phyloP scores from a whole-genome alignment of 1,140 invertebrate genomes.

The Scaptomyza hsui region DNA sequence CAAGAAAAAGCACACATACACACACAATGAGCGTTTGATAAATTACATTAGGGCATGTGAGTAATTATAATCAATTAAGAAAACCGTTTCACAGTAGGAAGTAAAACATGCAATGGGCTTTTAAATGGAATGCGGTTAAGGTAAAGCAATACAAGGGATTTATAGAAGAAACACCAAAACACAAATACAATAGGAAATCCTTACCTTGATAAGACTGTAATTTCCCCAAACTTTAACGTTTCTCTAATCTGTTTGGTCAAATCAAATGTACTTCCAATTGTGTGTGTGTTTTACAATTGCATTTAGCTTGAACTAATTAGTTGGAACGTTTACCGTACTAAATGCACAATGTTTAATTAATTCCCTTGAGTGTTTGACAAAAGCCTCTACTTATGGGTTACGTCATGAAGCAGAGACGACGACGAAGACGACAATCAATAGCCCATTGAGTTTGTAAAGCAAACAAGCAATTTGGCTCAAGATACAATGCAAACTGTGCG shows the following conservation, averaged over 20 bases:
- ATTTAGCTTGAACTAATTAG: slow-evolving; percentile 4
- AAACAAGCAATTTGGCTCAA: slow-evolving; percentile 67
- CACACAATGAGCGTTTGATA: slow-evolving; percentile 50
- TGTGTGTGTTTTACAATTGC: slow-evolving; percentile 9
- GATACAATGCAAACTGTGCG: slow-evolving; percentile 73
- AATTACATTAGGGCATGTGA: slow-evolving; percentile 59
- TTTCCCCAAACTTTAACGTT: not conserved
- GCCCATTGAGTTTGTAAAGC: slow-evolving; percentile 46
- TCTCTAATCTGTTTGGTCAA: not conserved
- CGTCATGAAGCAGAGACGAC: no score
- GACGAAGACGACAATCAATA: slow-evolving; percentile 50
- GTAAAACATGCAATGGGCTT: not conserved
- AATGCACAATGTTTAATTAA: slow-evolving; percentile 45
- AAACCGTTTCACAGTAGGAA: not conserved
- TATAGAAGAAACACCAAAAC: no score
- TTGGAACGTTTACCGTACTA: slow-evolving; percentile 7
- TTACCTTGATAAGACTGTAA: no score
- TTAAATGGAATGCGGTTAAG: not conserved
- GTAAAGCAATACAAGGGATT: not conserved
- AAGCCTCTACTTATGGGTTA: slow-evolving; percentile 11
- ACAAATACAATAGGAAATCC: no score
- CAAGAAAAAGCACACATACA: slow-evolving; percentile 16
- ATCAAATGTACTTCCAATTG: not conserved
- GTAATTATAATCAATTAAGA: slow-evolving; percentile 62
- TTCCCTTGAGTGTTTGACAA: slow-evolving; percentile 6